A percentile compares a stretch with the other conserved stretches of the same genome.
These are phyloP conservation scores for Hylaeus volcanicus DNA, from an alignment of 1,140 invertebrate species.

Conservation along the genomic window DNA sequence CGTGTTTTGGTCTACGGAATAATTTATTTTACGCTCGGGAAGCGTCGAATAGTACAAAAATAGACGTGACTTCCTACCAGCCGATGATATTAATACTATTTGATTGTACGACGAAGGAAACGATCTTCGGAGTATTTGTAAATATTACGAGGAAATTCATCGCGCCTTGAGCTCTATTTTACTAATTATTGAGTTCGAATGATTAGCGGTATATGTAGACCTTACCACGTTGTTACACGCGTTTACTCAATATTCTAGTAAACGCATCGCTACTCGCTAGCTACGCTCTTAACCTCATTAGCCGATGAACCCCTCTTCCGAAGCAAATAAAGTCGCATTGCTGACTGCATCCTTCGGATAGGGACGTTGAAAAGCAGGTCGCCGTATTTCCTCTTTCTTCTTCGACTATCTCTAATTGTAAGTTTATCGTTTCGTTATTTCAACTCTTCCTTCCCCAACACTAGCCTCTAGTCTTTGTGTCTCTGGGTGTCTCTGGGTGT, in stretches of 20 bases:
- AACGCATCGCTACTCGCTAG: constrained; percentile 7
- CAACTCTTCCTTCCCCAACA: too few species aligned
- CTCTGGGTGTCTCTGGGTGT: too few species aligned
- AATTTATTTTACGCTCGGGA: too few species aligned
- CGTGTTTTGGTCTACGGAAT: too few species aligned
- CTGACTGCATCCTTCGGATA: constrained; percentile 3
- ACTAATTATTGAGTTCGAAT: neutral
- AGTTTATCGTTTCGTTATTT: neutral
- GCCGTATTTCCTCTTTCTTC: constrained; percentile 2
- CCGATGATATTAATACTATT: too few species aligned
- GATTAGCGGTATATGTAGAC: neutral
- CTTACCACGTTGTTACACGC: neutral
- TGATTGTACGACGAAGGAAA: too few species aligned
- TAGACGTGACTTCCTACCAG: too few species aligned
- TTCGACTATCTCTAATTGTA: neutral
- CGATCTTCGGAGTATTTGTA: too few species aligned
- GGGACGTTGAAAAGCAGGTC: constrained; percentile 17
- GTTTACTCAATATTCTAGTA: too few species aligned
- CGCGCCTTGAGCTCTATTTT: too few species aligned
- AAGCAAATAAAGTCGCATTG: constrained; percentile 34
- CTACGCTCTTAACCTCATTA: constrained; percentile 41
- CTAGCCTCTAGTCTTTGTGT: too few species aligned
- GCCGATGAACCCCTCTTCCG: constrained; percentile 24
- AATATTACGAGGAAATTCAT: neutral
- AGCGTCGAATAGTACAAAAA: too few species aligned